Evolutionary conservation across 2,113 vertebrate genomes (phyloP).

Genomic region (Muntiacus muntjak): DNA sequence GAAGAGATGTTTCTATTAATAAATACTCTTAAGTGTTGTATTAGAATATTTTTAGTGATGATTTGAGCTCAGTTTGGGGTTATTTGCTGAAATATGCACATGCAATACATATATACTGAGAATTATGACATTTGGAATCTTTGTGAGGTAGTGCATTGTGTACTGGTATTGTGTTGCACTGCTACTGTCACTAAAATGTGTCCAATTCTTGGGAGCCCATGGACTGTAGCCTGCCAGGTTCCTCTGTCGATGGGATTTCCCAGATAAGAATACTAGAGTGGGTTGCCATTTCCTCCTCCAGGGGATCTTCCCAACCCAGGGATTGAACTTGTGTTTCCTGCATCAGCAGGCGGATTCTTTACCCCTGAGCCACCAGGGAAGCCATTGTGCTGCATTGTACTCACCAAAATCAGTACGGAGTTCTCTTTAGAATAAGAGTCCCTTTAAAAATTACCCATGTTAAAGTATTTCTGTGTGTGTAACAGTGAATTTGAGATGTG

Average conservation of each 20-base stretch:
- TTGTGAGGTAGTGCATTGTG: not conserved
- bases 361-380: not conserved
- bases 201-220: not conserved
- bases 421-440: not conserved
- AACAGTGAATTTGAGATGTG: not conserved
- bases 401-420: not conserved
- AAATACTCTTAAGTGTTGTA: not conserved
- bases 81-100: not conserved
- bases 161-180: not conserved
- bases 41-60: not conserved
- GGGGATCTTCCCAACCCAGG: not conserved
- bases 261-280: not conserved
- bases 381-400: not conserved
- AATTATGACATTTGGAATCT: not conserved
- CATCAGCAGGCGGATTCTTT: not conserved
- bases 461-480: not conserved
- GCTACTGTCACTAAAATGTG: not conserved
- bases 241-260: not conserved
- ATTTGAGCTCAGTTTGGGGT: not conserved
- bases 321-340: not conserved
- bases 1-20: not conserved
- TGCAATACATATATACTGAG: not conserved
- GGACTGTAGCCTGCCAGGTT: not conserved
- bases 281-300: not conserved
- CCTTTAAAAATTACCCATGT: not conserved